Evolutionary conservation across 2,113 vertebrate species (phyloP).

Genomic region (Menidia beryllina): DNA sequence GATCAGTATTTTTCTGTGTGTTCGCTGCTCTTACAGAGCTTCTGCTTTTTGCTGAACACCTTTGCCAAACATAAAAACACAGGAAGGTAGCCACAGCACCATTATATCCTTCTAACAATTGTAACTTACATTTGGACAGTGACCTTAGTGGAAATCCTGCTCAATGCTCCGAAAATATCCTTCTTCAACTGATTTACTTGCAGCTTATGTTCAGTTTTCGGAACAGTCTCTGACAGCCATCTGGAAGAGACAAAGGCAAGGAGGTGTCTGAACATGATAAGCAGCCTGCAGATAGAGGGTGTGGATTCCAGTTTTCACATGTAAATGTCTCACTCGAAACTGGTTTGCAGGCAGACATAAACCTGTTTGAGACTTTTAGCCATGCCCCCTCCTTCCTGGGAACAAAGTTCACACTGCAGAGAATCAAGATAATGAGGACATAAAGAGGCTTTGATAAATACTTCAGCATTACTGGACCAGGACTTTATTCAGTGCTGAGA

Average conservation of each 20-base stretch:
- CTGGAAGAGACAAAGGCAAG: conserved; percentile 63
- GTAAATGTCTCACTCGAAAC: conserved; percentile 76
- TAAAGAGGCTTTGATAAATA: conserved; percentile 31
- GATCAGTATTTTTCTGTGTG: neutral
- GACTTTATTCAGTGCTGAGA: neutral
- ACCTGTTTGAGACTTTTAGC: conserved; percentile 84
- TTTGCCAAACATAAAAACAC: conserved; percentile 13
- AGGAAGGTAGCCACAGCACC: conserved; percentile 4
- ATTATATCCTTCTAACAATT: conserved; percentile 13
- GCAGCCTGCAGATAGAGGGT: conserved; percentile 78
- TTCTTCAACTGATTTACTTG: conserved; percentile 32
- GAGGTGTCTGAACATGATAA: conserved; percentile 78
- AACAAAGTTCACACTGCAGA: conserved; percentile 59
- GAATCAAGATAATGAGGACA: conserved; percentile 48
- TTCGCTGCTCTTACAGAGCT: conserved; percentile 3
- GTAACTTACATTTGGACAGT: conserved; percentile 74
- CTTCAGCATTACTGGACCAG: neutral
- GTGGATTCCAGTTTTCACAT: conserved; percentile 88
- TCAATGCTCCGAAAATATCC: conserved; percentile 50
- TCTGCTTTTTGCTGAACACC: neutral
- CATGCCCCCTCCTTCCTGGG: conserved; percentile 76
- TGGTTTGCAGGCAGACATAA: conserved; percentile 77
- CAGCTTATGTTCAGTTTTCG: conserved; percentile 28
- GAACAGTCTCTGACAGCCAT: conserved; percentile 30
- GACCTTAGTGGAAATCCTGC: conserved; percentile 59